phyloP scores from a whole-genome alignment of 2,797 vertebrate genomes.

The Protosalanx chinensis region DNA sequence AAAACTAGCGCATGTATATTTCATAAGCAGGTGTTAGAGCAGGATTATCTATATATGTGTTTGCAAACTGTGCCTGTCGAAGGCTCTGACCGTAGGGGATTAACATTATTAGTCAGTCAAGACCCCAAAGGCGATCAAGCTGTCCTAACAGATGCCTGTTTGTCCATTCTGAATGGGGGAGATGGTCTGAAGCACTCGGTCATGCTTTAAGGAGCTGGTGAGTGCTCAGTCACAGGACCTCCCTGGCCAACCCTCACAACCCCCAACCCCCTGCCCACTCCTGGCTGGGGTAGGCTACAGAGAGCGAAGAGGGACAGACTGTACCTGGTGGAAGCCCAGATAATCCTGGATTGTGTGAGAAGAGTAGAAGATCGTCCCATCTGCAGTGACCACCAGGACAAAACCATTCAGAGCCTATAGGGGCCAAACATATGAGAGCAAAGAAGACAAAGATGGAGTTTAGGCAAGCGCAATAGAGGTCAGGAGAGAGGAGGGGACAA shows the following conservation, averaged over 20 bases:
- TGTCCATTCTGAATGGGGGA: slow-evolving; percentile 8
- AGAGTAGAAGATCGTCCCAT: slow-evolving; percentile 80
- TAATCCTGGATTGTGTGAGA: slow-evolving; percentile 85
- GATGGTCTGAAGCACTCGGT: neutral
- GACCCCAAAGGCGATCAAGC: slow-evolving; percentile 16
- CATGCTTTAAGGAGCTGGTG: neutral
- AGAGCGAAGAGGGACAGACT: neutral
- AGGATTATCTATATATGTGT: slow-evolving; percentile 7
- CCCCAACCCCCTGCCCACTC: neutral
- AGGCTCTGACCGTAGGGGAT: neutral
- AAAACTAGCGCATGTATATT: neutral
- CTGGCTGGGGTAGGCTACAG: neutral
- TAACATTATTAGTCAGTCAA: slow-evolving; percentile 14
- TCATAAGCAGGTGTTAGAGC: neutral
- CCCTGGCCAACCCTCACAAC: no score
- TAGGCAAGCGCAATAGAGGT: neutral
- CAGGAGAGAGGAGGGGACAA: neutral
- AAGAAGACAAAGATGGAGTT: neutral
- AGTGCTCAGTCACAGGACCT: neutral
- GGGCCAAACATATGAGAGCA: slow-evolving; percentile 22
- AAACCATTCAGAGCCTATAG: slow-evolving; percentile 77
- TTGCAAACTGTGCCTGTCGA: slow-evolving; percentile 8
- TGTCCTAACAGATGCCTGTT: slow-evolving; percentile 15
- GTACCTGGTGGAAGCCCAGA: slow-evolving; percentile 85
- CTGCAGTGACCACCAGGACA: slow-evolving; percentile 71